These are phyloP conservation scores for Serinus canaria DNA, from an alignment of 2,113 vertebrate genomes.

Conservation along the genomic window DNA sequence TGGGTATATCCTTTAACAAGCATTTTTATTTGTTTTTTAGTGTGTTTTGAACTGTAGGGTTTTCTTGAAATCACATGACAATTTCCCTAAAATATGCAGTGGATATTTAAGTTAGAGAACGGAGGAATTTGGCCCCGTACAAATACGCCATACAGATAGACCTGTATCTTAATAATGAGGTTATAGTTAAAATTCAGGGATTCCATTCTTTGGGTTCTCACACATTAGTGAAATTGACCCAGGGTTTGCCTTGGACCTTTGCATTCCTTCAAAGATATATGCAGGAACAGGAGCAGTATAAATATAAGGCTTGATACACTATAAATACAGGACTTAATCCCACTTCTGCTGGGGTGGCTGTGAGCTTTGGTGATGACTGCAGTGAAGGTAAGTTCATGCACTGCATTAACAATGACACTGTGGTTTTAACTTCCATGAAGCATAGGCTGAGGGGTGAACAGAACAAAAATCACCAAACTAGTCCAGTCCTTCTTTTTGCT, in stretches of 20 bases:
- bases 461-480: neutral
- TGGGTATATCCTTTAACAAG: neutral
- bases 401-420: neutral
- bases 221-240: neutral
- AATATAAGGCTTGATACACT: neutral
- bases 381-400: neutral
- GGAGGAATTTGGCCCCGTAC: neutral
- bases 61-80: neutral
- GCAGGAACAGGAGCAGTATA: neutral
- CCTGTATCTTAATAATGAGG: neutral
- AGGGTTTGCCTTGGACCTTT: neutral
- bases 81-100: neutral
- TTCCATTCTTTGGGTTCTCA: neutral
- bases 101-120: neutral
- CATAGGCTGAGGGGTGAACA: neutral
- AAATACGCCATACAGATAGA: neutral
- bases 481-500: neutral
- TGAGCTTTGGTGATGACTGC: neutral
- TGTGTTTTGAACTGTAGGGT: neutral
- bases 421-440: neutral
- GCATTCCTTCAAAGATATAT: neutral
- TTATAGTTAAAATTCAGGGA: neutral
- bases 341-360: neutral
- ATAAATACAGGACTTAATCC: neutral
- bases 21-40: neutral